Percentiles rank a stretch among this genome's conserved stretches.
Evolutionary conservation across 1,140 invertebrate genomes (phyloP).

Genomic region (Coenobita brevimanus): DNA sequence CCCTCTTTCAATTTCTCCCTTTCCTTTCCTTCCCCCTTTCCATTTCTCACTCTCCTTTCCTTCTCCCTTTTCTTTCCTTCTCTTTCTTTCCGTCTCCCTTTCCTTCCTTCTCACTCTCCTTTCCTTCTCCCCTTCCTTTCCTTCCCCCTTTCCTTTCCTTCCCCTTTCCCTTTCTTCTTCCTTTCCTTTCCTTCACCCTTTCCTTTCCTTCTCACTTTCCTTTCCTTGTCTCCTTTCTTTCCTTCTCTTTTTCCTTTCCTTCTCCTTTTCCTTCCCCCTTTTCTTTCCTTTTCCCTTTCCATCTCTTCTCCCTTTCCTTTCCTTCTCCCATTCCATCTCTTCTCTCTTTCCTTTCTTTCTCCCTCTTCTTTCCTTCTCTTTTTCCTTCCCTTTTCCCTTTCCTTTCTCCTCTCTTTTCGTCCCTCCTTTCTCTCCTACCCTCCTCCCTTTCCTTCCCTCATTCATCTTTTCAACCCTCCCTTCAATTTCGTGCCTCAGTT

Average conservation of each 20-base stretch:
- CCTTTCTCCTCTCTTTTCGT: not conserved
- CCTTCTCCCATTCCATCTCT: not conserved
- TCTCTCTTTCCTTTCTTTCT: not conserved
- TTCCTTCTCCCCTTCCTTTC: not conserved
- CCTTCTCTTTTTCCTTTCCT: slow-evolving; percentile 1
- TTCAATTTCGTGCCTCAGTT: not conserved
- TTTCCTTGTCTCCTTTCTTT: not conserved
- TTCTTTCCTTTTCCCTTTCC: not conserved
- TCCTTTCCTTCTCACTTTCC: not conserved
- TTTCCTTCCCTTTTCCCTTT: not conserved
- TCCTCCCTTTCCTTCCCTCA: not conserved
- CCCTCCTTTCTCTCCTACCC: not conserved
- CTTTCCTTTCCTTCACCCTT: not conserved
- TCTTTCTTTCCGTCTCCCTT: not conserved
- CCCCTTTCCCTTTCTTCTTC: not conserved
- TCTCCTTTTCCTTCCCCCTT: no score
- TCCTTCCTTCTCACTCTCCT: not conserved
- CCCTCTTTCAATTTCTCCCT: not conserved
- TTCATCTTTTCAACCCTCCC: not conserved
- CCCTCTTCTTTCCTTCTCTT: not conserved
- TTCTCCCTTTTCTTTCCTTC: not conserved
- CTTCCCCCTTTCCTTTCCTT: not conserved
- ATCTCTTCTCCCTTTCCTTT: not conserved
- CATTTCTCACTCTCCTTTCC: not conserved
- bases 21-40: slow-evolving; percentile 1